Evolutionary conservation across 1,140 invertebrate genomes (phyloP), one percentile per base, ranked within the genome.

Genomic region (Meloidogyne floridensis): DNA sequence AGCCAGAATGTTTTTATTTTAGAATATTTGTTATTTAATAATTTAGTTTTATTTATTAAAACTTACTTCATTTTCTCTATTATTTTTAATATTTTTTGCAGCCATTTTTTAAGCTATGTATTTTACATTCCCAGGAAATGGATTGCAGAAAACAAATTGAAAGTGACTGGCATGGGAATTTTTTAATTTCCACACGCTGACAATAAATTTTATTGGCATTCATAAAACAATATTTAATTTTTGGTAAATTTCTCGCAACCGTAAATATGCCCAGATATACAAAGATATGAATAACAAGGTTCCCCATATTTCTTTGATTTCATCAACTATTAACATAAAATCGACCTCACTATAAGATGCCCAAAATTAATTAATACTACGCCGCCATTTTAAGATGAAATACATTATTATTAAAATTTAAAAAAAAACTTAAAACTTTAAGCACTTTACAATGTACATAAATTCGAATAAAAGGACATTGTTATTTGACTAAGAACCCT

Each of bases 31-130:
- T 8, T 10, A 54, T 59, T 15, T 3, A 15, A 15, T 15, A 15
- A 59, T 3, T 59, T 59, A 11, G 15, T 59, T 15, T 15, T 4
- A 15, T 59, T 11, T 59, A 59, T 15, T n/a, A 65, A 65, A 65
- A n/a, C 59, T 65, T 65, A 65, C 59, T 65, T 65, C 59, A 65
- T 65, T 65, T 65, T 8, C 59, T 65, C 7, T 18, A n/a, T 65
- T 65, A 59, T 15, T 59, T 59, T 59, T 59, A 47, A 47, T 47
- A 65, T 65, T 65, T 65, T 65, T 65, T 65, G 59, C 59, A 65
- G 59, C n/a, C 59, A 65, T 65, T 65, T 65, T 47, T 65, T 13
- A 65, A 65, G n/a, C 4, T 65, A n/a, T n/a, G n/a, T 65, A 65
- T 65, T 65, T 18, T 59, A 6, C 47, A 6, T 65, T 18, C 59